These are phyloP conservation scores for Balearica regulorum DNA, from an alignment of 2,797 vertebrate species.

Conservation along the genomic window DNA sequence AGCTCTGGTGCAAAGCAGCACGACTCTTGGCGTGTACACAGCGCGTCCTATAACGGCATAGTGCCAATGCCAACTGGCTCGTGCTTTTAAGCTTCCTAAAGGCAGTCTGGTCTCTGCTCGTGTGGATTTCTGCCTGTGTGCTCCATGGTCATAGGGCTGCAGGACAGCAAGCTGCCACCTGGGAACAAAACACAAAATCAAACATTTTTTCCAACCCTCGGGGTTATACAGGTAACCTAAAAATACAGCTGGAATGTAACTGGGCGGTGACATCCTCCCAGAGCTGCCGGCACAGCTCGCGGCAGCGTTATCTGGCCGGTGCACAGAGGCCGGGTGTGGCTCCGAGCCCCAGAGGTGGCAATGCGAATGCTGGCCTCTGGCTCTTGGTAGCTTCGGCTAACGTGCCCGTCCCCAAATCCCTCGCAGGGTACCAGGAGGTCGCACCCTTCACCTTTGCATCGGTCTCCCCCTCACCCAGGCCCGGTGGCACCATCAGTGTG, in stretches of 20 bases:
- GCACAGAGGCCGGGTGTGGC: background rate
- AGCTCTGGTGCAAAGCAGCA: background rate
- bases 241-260: background rate
- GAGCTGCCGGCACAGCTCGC: background rate
- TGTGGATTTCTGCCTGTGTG: accelerated
- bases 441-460: background rate
- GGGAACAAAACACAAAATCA: background rate
- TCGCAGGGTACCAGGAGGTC: accelerated
- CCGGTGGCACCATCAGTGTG: accelerated
- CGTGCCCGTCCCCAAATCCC: background rate
- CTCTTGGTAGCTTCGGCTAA: background rate
- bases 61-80: accelerated
- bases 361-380: background rate
- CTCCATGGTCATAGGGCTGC: background rate
- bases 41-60: accelerated
- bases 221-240: conserved; percentile 36
- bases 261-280: conserved; percentile 8
- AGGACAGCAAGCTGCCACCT: background rate
- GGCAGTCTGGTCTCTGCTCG: background rate
- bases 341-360: background rate
- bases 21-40: accelerated
- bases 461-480: accelerated
- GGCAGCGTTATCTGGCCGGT: background rate
- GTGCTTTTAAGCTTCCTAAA: background rate
- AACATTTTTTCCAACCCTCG: background rate